phyloP scores from a whole-genome alignment of 1,140 invertebrate genomes.

The Apolygus lucorum region DNA sequence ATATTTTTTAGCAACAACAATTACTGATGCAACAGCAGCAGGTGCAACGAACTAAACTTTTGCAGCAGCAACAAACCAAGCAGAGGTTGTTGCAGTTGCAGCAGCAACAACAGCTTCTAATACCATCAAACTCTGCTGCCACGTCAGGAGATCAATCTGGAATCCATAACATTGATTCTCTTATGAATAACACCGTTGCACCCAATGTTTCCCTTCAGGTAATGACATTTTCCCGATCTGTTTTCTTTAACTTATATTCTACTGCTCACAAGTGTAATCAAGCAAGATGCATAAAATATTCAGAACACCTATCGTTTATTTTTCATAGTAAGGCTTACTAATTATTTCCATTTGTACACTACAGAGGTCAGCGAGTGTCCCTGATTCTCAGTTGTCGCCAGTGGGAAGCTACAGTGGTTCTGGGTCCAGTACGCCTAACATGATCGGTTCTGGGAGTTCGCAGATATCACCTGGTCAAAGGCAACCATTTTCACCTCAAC shows the following conservation, averaged over 20 bases:
- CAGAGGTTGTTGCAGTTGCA: constrained; percentile 47
- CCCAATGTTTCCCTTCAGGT: constrained; percentile 67
- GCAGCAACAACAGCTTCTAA: constrained; percentile 59
- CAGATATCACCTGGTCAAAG: constrained; percentile 37
- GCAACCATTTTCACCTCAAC: constrained; percentile 42
- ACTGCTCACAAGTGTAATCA: too few relatives aligned
- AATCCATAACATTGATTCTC: constrained; percentile 64
- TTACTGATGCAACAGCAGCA: constrained; percentile 33
- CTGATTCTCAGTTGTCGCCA: constrained; percentile 62
- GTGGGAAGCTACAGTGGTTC: constrained; percentile 45
- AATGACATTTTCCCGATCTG: too few relatives aligned
- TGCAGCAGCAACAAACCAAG: constrained; percentile 41
- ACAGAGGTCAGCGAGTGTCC: constrained; percentile 54
- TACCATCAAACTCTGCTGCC: constrained; percentile 54
- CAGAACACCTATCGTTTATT: too few relatives aligned
- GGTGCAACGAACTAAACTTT: constrained; percentile 32
- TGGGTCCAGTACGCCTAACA: constrained; percentile 31
- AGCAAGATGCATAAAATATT: too few relatives aligned
- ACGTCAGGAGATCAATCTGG: constrained; percentile 38
- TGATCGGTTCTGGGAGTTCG: constrained; percentile 23
- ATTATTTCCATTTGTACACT: too few relatives aligned
- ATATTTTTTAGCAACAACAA: constrained; percentile 24
- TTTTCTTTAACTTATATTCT: too few relatives aligned
- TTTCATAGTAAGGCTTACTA: too few relatives aligned
- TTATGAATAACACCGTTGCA: constrained; percentile 70